Conservation (phyloP, 2,888 invertebrate genomes). For the Acrobasis suavella region DNA sequence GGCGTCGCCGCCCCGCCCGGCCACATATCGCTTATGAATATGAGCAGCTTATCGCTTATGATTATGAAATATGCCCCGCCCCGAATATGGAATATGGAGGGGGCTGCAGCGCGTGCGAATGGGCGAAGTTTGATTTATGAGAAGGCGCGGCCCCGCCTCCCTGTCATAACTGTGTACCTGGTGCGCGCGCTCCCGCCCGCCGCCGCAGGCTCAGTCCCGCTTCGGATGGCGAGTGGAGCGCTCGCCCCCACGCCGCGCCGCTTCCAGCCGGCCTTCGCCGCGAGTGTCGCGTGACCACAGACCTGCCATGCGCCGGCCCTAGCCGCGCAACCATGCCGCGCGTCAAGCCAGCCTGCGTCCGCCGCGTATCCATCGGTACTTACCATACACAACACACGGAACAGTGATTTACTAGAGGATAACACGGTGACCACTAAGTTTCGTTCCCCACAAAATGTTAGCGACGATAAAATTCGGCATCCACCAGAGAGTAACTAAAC, state of each 20-base stretch:
- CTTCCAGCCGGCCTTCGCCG: conserved; percentile 59
- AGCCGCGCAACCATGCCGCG: conserved; percentile 74
- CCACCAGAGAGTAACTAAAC: conserved; percentile 80
- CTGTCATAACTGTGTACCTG: conserved; percentile 86
- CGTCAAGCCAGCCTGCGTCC: conserved; percentile 80
- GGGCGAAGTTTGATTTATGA: conserved; percentile 87
- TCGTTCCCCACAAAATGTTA: conserved; percentile 58
- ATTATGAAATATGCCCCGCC: conserved; percentile 83
- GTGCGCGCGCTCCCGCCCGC: conserved; percentile 83
- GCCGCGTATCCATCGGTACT: conserved; percentile 82
- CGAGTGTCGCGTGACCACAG: conserved; percentile 50
- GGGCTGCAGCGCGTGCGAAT: conserved; percentile 84
- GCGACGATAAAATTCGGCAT: conserved; percentile 85
- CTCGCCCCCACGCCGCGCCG: conserved; percentile 63
- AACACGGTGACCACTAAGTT: conserved; percentile 45
- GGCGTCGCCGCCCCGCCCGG: conserved; percentile 57
- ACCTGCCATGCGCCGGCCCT: conserved; percentile 74
- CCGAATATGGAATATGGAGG: conserved; percentile 84
- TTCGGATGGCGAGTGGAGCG: conserved; percentile 80
- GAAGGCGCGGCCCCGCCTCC: conserved; percentile 84
- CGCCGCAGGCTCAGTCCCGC: conserved; percentile 79
- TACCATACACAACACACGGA: conserved; percentile 59
- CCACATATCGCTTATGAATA: conserved; percentile 81
- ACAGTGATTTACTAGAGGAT: conserved; percentile 49
- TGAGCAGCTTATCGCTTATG: conserved; percentile 73